Conservation (phyloP, 1,140 invertebrate species). For the Aphelenchoides fujianensis region DNA sequence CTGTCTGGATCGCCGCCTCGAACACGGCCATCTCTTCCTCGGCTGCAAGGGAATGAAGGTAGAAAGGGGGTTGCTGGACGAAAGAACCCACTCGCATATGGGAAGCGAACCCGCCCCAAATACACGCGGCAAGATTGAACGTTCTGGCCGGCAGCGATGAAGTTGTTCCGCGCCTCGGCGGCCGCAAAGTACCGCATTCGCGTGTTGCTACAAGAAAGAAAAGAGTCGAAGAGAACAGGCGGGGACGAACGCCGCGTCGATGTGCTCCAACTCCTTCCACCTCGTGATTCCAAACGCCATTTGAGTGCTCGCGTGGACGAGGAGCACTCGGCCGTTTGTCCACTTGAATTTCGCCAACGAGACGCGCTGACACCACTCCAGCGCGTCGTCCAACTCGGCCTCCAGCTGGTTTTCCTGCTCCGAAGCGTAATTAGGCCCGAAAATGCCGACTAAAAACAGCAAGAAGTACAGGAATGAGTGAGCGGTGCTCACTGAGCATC, state of each 20-base stretch:
- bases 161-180: conserved; percentile 68
- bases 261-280: conserved; percentile 65
- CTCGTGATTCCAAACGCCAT: conserved; percentile 64
- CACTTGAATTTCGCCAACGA: conserved; percentile 68
- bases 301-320: conserved; percentile 66
- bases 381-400: conserved; percentile 66
- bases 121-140: conserved; percentile 64
- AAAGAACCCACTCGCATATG: no score
- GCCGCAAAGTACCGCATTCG: conserved; percentile 64
- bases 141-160: conserved; percentile 68
- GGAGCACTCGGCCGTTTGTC: conserved; percentile 66
- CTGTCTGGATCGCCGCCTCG: conserved; percentile 65
- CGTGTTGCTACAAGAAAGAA: conserved; percentile 37
- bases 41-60: no score
- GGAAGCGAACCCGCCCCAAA: conserved; percentile 66
- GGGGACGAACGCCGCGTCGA: conserved; percentile 62
- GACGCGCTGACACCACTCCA: conserved; percentile 67
- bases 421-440: conserved; percentile 67
- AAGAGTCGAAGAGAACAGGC: not conserved
- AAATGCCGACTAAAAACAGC: conserved; percentile 61
- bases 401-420: conserved; percentile 67
- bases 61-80: no score
- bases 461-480: not conserved
- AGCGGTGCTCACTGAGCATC: conserved; percentile 57
- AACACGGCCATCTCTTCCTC: conserved; percentile 67